A percentile compares a stretch with the other conserved stretches of the same genome.
These are phyloP conservation scores for Spinibarbus caldwelli DNA, from an alignment of 2,797 vertebrate genomes.

Conservation along the genomic window DNA sequence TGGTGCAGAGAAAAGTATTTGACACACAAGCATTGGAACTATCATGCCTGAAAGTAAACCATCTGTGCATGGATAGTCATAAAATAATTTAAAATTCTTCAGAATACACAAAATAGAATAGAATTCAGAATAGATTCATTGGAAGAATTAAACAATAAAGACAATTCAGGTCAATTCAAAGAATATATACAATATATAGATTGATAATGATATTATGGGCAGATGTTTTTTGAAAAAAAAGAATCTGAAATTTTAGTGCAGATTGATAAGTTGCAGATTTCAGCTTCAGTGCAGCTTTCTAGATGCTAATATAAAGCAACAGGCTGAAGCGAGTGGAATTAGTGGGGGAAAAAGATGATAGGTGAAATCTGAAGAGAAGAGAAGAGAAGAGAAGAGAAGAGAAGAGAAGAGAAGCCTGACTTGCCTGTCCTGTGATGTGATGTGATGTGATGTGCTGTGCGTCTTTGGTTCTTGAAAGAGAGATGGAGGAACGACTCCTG, in stretches of 20 bases:
- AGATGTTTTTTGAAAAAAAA: neutral
- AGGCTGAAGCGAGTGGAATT: neutral
- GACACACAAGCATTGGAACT: too few species aligned
- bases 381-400: conserved; percentile 22
- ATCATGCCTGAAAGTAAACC: too few species aligned
- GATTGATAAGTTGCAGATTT: neutral
- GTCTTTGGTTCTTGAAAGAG: conserved; percentile 35
- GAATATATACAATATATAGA: neutral
- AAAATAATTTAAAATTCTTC: neutral
- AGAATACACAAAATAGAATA: neutral
- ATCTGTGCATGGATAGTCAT: too few species aligned
- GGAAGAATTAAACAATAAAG: neutral
- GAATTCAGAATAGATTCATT: neutral
- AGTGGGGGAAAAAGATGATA: neutral
- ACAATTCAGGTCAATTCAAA: neutral
- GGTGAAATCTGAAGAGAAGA: neutral
- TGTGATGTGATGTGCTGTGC: neutral
- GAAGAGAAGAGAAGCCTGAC: conserved; percentile 19
- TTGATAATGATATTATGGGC: neutral
- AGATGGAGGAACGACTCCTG: conserved; percentile 8
- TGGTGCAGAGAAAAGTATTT: too few species aligned
- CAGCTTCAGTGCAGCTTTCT: neutral
- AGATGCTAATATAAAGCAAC: neutral
- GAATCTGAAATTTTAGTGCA: neutral
- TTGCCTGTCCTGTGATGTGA: conserved; percentile 32